Evolutionary conservation across 2,113 vertebrate species (phyloP), one percentile per base, ranked within the genome.

Genomic region (Cyrtonyx montezumae): DNA sequence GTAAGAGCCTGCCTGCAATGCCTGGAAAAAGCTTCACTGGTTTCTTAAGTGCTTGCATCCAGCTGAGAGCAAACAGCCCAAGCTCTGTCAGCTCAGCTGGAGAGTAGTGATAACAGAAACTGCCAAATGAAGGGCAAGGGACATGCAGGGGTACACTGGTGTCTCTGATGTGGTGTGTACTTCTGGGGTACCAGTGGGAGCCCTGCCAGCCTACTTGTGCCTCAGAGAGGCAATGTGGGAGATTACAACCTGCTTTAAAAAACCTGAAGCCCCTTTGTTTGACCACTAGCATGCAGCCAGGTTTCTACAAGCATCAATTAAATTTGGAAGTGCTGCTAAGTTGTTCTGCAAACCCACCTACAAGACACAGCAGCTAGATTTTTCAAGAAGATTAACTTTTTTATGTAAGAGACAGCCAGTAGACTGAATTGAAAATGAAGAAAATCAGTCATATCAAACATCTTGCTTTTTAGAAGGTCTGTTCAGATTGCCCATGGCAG

Each of bases 81-180:
- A 82, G 21, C 73, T 82, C 82, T 75, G 90, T 48, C 68, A 78
- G 84, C 91, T 78, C 82, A 68, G 43, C 56, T 2, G 2, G 84
- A 48, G 13, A 20, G 21, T 40, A 67, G n/a, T 2, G 26, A 65
- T 85, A 78, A 70, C 75, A 91, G 71, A 67, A 89, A 69, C 58
- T 91, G 32, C 55, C 2, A 7, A 59, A 62, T 36, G 21, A 84
- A 89, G 34, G 46, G 67, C 63, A 36, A 63, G 78, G 78, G 67
- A 23, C 28, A 5, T 0, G 1, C 42, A 51, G 71, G 10, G 76
- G 34, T 9, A 8, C 28, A 43, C 32, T 8, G 8, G 49, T 0
- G 0, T 36, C 34, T 56, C 45, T 51, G 40, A 61, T 0, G 0
- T 45, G 58, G 23, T 28, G 3, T 7, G 21, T 77, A 32, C 1